Evolutionary conservation across 2,888 invertebrate species (phyloP), one percentile per base, ranked within the genome.

Genomic region (Coremacera marginata): DNA sequence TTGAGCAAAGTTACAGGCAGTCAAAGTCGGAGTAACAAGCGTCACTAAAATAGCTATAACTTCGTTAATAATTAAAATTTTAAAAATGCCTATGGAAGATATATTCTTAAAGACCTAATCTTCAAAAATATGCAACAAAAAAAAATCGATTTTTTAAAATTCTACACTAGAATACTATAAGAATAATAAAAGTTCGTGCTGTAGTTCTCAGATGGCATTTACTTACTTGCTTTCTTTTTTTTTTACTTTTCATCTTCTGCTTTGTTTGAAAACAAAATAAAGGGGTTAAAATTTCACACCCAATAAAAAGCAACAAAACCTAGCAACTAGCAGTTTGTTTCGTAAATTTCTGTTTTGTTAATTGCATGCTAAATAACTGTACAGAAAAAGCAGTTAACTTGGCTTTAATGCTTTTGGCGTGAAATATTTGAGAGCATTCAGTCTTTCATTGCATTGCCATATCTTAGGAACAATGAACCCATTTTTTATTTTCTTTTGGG

Each of bases 281-380:
- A 27, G 16, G 60, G 60, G 60, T 60, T 27, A 60, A 60, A 60
- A 27, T 60, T 60, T 60, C 60, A 60, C 60, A 60, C 60, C 60
- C 25, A 60, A 60, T 27, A 60, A 60, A 60, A 60, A 57, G 8
- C 22, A 57, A 25, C 22, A 9, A 22, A 57, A 11, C 22, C 57
- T 37, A 7, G 16, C 55, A n/a, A 9, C 60, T 25, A 60, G 25
- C 9, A 14, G 11, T 60, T 22, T 4, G 11, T 60, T 60, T 22
- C 16, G 25, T 25, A 14, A 22, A 22, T 57, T 19, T 57, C 25
- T 25, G 22, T 19, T 57, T 25, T 19, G 57, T 60, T 60, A 60
- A 60, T 60, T 60, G 27, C 60, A 27, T 60, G 60, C 27, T 60
- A 60, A 60, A 60, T 60, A 60, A 60, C 60, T 60, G 60, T 60